Evolutionary conservation across 2,797 vertebrate species (phyloP).

Genomic region (Phoebastria nigripes): DNA sequence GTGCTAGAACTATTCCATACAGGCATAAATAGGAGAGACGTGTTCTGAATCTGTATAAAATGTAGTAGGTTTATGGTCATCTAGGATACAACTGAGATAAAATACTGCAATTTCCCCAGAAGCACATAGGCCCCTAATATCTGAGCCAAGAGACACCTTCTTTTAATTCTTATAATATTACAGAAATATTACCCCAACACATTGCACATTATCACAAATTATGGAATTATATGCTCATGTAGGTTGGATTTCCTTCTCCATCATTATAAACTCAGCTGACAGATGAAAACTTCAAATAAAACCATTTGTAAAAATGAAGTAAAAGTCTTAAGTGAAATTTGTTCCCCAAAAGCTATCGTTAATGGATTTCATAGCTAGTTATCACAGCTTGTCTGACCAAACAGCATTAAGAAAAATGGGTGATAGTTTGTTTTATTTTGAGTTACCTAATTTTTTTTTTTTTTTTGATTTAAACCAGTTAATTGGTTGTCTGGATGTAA

Average conservation of each 20-base stretch:
- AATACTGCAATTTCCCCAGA: not conserved
- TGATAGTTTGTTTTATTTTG: not conserved
- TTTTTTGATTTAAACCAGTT: not conserved
- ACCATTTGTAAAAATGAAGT: not conserved
- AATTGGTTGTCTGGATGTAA: conserved; percentile 42
- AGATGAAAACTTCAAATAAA: not conserved
- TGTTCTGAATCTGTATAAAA: not conserved
- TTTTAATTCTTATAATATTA: not conserved
- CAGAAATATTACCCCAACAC: not conserved
- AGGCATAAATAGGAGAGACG: not conserved
- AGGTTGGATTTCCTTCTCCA: not conserved
- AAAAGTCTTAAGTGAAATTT: not conserved
- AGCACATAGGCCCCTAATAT: not conserved
- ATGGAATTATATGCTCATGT: not conserved
- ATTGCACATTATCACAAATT: not conserved
- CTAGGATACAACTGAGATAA: not conserved
- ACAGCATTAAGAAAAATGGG: not conserved
- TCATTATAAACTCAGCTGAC: not conserved
- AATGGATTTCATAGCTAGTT: not conserved
- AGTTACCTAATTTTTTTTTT: not conserved
- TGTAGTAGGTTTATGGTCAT: not conserved
- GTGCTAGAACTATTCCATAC: not conserved
- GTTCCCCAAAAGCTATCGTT: not conserved
- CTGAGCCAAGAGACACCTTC: not conserved
- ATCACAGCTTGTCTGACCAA: not conserved